Evolutionary conservation across 2,113 vertebrate species (phyloP), one percentile per base, ranked within the genome.

Genomic region (Bambusicola thoracicus): DNA sequence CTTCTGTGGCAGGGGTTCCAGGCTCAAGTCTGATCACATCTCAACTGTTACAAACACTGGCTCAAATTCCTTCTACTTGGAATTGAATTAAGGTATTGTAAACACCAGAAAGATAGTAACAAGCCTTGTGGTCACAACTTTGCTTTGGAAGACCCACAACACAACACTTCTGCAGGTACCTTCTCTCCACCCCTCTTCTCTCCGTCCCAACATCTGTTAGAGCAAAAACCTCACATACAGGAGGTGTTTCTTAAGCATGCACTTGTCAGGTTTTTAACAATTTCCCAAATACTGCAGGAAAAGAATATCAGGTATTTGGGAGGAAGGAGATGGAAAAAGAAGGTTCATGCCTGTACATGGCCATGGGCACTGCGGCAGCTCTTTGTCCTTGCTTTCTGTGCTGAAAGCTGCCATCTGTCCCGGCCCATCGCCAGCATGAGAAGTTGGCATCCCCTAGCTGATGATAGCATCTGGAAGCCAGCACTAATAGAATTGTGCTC

Each of bases 331-430:
- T 2, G 8, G 41, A 53, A 76, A 25, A 43, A 81, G 21, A 22
- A 74, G 16, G 15, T 49, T 61, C 36, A 68, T 73, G 9, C 68
- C 69, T 84, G 18, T 34, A 17, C 22, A 41, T 21, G 13, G 27
- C 6, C 78, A 25, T 36, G 25, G 75, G 51, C 51, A 38, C 51
- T 21, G 10, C 16, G 17, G 41, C 25, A 44, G 22, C 49, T 72
- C 51, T 66, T 68, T 81, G 41, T 81, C 66, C 62, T 79, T 85
- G 66, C 29, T 92, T 74, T 85, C 70, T 85, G 61, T 78, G 67
- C 84, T 78, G 79, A 69, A 87, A 92, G 36, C 49, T 81, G 41
- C 74, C 81, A 89, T 81, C 86, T 95, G 94, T 73, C 68, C 63
- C 18, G 3, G 58, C 43, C 78, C 46, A 63, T 87, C 18, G 51